Conservation (phyloP, 2,797 vertebrate species). For the Poeciliopsis paucimaculata region DNA sequence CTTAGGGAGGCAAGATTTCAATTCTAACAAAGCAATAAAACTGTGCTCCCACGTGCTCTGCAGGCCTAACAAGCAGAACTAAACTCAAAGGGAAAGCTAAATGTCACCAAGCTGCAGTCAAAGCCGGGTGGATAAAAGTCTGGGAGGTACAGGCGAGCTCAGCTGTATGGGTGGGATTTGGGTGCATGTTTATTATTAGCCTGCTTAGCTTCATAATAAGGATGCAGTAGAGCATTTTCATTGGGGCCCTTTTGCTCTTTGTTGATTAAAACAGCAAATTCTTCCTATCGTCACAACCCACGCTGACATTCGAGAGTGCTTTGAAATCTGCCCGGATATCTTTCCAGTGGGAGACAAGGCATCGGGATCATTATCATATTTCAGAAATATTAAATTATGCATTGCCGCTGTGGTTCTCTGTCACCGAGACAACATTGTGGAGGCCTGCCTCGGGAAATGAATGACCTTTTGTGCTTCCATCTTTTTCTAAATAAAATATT, state of each 20-base stretch:
- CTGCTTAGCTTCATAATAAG: constrained; percentile 45
- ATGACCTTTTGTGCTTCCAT: constrained; percentile 52
- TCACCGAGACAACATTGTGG: constrained; percentile 37
- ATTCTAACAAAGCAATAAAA: constrained; percentile 57
- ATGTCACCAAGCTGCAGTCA: constrained; percentile 69
- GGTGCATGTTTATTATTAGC: constrained; percentile 38
- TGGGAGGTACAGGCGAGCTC: constrained; percentile 40
- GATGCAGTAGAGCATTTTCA: constrained; percentile 26
- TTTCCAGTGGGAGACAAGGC: constrained; percentile 31
- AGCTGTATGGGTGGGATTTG: constrained; percentile 37
- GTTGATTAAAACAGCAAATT: constrained; percentile 50
- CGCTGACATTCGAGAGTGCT: constrained; percentile 38
- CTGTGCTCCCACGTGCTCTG: constrained; percentile 51
- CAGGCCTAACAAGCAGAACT: constrained; percentile 69
- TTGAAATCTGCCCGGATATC: constrained; percentile 41
- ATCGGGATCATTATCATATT: constrained; percentile 38
- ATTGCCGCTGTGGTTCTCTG: constrained; percentile 36
- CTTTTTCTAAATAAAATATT: constrained; percentile 35
- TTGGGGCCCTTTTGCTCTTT: constrained; percentile 32
- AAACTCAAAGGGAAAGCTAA: constrained; percentile 67
- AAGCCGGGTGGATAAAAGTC: constrained; percentile 47
- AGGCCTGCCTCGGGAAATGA: constrained; percentile 41
- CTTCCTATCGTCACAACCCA: constrained; percentile 28
- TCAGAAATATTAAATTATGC: constrained; percentile 56
- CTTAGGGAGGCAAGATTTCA: constrained; percentile 45